phyloP scores from a whole-genome alignment of 35 echinoderm and acorn worm species.

The Strongylocentrotus purpuratus region DNA sequence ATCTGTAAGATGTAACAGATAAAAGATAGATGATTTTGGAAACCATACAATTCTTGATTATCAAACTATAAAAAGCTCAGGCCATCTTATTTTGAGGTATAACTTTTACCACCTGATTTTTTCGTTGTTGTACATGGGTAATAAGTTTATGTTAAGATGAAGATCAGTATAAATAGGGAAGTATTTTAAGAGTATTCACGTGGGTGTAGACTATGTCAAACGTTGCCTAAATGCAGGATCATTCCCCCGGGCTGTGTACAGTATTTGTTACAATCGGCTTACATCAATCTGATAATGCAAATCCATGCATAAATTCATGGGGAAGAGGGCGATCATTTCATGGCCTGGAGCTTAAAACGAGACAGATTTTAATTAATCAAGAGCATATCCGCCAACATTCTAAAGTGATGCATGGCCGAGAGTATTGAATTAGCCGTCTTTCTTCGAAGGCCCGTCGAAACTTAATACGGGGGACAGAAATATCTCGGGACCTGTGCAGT shows the following conservation, averaged over 20 bases:
- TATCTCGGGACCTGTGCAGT: neutral
- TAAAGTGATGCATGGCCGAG: neutral
- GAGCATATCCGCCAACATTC: conserved; percentile 1
- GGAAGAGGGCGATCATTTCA: neutral
- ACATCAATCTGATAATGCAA: neutral
- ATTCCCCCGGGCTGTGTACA: neutral
- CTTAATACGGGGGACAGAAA: neutral
- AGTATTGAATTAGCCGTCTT: conserved; percentile 11
- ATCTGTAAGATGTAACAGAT: too few species aligned
- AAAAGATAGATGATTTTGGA: too few species aligned
- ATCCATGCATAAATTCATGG: neutral
- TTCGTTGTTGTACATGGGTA: too few species aligned
- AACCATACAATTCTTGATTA: too few species aligned
- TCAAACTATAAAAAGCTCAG: too few species aligned
- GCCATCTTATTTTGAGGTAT: too few species aligned
- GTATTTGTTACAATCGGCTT: conserved; percentile 12
- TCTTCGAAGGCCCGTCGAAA: neutral
- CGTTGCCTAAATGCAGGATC: neutral
- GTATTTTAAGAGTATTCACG: neutral
- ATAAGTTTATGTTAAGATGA: neutral
- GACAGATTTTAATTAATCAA: conserved; percentile 6
- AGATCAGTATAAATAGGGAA: neutral
- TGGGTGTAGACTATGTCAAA: neutral
- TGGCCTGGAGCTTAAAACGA: neutral
- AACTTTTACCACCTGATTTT: too few species aligned